Conservation (phyloP, 2,113 vertebrate species). For the Scomber scombrus region DNA sequence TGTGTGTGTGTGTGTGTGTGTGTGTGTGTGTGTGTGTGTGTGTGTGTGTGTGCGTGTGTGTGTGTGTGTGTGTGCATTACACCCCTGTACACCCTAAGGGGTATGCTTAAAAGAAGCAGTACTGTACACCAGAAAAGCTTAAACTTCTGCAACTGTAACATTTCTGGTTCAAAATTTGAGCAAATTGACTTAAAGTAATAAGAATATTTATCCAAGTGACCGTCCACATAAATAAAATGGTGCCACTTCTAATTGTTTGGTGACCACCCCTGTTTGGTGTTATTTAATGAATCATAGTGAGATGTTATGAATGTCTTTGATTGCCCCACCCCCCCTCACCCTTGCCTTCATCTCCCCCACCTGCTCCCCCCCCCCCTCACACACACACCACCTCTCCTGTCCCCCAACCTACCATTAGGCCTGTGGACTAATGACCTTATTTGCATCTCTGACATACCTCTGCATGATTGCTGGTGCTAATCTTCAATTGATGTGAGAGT, state of each 20-base stretch:
- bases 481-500: conserved; percentile 71
- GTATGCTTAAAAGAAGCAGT: conserved; percentile 80
- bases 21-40: conserved; percentile 26
- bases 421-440: conserved; percentile 94
- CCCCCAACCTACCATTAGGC: conserved; percentile 86
- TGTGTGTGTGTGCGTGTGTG: conserved; percentile 13
- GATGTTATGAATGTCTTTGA: conserved; percentile 86
- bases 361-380: conserved; percentile 84
- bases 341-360: conserved; percentile 80
- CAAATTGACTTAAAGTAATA: conserved; percentile 18
- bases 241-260: conserved; percentile 32
- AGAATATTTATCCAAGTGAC: not conserved
- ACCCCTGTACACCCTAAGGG: conserved; percentile 78
- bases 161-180: not conserved
- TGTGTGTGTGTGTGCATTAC: conserved; percentile 35
- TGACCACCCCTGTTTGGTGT: conserved; percentile 39
- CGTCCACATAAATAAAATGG: conserved; percentile 5
- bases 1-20: conserved; percentile 21
- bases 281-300: conserved; percentile 57
- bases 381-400: conserved; percentile 84
- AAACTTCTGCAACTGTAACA: conserved; percentile 23
- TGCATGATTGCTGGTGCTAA: conserved; percentile 89
- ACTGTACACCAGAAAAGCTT: conserved; percentile 75
- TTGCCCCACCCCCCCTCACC: conserved; percentile 87
- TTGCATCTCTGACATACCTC: conserved; percentile 95